Evolutionary conservation across 2,797 vertebrate species (phyloP), one percentile per base, ranked within the genome.

Genomic region (Amphiprion clarkii): DNA sequence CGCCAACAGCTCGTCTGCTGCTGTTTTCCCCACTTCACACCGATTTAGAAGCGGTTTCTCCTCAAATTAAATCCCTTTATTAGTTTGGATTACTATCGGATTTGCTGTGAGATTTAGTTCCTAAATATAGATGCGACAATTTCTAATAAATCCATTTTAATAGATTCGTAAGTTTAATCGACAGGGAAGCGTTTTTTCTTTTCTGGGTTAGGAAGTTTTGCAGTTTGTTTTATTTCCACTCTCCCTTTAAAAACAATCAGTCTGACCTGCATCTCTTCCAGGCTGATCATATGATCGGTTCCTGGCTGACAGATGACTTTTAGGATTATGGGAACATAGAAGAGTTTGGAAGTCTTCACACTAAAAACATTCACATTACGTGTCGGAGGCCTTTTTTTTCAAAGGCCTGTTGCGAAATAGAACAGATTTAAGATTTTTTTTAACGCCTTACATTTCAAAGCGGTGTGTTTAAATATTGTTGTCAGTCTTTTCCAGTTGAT

Each of bases 321-420:
- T 40, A 40, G 49, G 69, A 78, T 72, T 57, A 62, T 79, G 57
- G 69, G 14, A 68, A 64, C 46, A 25, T 2, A 14, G 33, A 39
- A 46, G 19, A 57, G 39, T 40, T 29, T 48, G 7, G 7, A 68
- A 0, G 75, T 39, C 23, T 86, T 61, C 56, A 27, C 71, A 46
- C 27, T 42, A 21, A 6, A 21, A 59, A 36, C 23, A 7, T 76
- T 65, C 48, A 3, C 14, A 55, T 4, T 13, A 2, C 12, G 53
- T 25, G 25, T 62, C 46, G 52, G 31, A 88, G 92, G 91, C 89
- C 90, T 85, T 82, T 82, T 82, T 82, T 53, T 6, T 8, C 4
- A 46, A 56, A 85, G 80, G 83, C 72, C 73, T 42, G 17, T 25
- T 70, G 67, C 2, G 8, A 67, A 81, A 61, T 49, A 66, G 1